phyloP scores from a whole-genome alignment of 2,888 invertebrate genomes.

The Mythimna lalbum region DNA sequence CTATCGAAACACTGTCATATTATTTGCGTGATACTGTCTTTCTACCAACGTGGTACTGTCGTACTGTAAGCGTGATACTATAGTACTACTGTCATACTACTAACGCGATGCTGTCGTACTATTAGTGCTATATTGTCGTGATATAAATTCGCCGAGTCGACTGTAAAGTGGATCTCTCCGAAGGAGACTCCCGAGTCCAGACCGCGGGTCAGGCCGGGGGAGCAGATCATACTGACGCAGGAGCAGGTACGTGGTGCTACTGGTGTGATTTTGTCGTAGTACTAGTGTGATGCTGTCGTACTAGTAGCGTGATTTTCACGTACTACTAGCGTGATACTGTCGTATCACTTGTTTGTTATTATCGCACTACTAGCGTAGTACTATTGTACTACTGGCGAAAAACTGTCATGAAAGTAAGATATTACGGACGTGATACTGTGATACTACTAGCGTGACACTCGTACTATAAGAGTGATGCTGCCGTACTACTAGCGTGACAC shows the following conservation, averaged over 20 bases:
- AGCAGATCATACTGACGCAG: conserved; percentile 80
- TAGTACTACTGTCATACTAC: background rate
- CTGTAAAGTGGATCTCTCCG: conserved; percentile 94
- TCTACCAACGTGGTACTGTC: background rate
- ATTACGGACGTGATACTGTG: too few relatives aligned
- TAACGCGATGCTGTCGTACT: too few relatives aligned
- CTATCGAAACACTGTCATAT: background rate
- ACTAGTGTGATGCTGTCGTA: background rate
- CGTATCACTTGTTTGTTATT: background rate
- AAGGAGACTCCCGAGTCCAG: conserved; percentile 92
- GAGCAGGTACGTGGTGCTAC: conserved; percentile 77
- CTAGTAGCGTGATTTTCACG: background rate
- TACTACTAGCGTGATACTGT: background rate
- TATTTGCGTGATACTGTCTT: background rate
- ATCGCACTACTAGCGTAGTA: too few relatives aligned
- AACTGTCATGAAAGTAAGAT: too few relatives aligned
- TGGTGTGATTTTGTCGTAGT: background rate
- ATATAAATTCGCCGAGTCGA: conserved; percentile 90
- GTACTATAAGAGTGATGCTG: background rate
- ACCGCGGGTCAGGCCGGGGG: conserved; percentile 74
- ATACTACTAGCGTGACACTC: background rate
- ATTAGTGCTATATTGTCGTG: background rate
- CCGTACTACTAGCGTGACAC: background rate
- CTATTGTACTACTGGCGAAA: background rate
- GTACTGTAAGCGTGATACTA: background rate